A percentile compares a stretch with the other conserved stretches of the same genome.
phyloP scores from a whole-genome alignment of 2,888 invertebrate genomes.

The Sepioteuthis lessoniana region DNA sequence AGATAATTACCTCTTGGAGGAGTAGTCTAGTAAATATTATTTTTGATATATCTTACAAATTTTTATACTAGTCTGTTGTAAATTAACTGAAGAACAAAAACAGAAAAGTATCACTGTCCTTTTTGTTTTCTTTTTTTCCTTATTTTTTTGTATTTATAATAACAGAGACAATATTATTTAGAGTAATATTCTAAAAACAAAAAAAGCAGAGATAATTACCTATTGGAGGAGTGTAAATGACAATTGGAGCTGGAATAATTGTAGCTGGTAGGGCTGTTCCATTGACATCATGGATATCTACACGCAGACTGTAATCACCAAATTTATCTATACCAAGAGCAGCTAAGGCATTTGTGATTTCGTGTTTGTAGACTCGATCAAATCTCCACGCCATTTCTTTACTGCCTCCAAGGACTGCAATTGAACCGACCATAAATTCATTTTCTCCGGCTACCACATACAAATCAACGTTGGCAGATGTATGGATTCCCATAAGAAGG shows the following conservation, averaged over 20 bases:
- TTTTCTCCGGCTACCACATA: slow-evolving; percentile 41
- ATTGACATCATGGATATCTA: slow-evolving; percentile 39
- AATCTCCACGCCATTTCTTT: slow-evolving; percentile 47
- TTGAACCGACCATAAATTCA: slow-evolving; percentile 6
- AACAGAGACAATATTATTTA: background rate
- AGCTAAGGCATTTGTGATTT: slow-evolving; percentile 17
- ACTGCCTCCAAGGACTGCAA: slow-evolving; percentile 25
- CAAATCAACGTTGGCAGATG: slow-evolving; percentile 52
- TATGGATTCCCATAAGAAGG: slow-evolving; percentile 52
- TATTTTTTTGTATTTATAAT: too few species aligned
- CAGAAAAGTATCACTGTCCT: too few species aligned
- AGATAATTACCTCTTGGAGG: too few species aligned
- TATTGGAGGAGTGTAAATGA: slow-evolving; percentile 53
- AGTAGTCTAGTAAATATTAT: too few species aligned
- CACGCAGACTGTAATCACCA: background rate
- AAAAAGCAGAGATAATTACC: slow-evolving; percentile 52
- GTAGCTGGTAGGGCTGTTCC: background rate
- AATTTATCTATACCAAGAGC: background rate
- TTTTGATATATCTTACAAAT: too few species aligned
- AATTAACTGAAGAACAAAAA: too few species aligned
- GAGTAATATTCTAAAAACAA: background rate
- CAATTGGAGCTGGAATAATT: slow-evolving; percentile 52
- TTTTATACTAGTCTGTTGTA: too few species aligned
- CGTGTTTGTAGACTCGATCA: slow-evolving; percentile 34
- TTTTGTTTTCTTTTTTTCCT: too few species aligned